Percentiles rank a stretch among this genome's conserved stretches.
Evolutionary conservation across 2,797 vertebrate species (phyloP).

Genomic region (Fratercula arctica): DNA sequence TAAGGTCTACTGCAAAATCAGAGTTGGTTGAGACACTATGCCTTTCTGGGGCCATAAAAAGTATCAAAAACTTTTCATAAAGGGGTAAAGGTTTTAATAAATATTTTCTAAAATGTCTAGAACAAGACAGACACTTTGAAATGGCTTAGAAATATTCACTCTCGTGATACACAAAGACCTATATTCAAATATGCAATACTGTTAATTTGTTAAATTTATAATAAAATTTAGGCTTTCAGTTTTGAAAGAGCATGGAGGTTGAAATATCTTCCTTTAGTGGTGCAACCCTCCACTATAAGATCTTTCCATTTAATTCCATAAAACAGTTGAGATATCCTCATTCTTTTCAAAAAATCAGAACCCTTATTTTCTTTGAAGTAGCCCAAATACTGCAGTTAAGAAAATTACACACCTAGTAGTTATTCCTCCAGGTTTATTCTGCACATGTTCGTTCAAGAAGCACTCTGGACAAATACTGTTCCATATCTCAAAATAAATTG

Average conservation of each 20-base stretch:
- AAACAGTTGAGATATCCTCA: not conserved
- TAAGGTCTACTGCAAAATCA: not conserved
- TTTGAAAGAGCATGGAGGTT: not conserved
- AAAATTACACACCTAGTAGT: not conserved
- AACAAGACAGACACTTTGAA: not conserved
- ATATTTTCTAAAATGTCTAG: not conserved
- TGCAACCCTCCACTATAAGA: not conserved
- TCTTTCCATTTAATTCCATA: not conserved
- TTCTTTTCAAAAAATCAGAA: not conserved
- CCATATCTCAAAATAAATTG: not conserved
- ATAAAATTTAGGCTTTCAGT: not conserved
- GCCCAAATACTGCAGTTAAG: not conserved
- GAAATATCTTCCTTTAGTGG: not conserved
- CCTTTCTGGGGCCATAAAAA: not conserved
- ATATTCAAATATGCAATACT: not conserved
- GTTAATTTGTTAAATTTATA: not conserved
- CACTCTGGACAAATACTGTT: not conserved
- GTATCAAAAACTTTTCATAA: not conserved
- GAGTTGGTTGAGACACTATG: not conserved
- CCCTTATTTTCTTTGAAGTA: not conserved
- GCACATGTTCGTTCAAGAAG: not conserved
- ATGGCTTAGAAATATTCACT: not conserved
- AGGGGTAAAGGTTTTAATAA: not conserved
- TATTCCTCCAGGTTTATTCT: not conserved
- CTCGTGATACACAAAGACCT: not conserved